phyloP scores from a whole-genome alignment of 2,888 invertebrate species.

The Willowsia nigromaculata region DNA sequence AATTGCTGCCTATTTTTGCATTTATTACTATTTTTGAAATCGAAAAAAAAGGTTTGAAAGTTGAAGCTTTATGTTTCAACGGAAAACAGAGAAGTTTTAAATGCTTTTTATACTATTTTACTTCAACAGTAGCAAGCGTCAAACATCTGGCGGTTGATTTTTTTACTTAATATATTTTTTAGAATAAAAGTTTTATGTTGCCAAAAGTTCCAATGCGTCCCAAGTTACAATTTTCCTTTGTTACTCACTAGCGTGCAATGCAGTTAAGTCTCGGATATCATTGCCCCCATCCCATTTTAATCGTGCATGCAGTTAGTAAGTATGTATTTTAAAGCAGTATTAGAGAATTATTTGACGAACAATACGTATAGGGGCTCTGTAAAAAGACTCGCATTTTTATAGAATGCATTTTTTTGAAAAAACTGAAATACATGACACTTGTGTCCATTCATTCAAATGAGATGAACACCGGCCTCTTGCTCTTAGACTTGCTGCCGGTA shows the following conservation, averaged over 20 bases:
- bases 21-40: too few species aligned
- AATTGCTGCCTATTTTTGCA: too few species aligned
- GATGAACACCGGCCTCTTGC: conserved; percentile 38
- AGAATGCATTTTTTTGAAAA: conserved; percentile 46
- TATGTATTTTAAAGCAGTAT: background rate
- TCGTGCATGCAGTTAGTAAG: too few species aligned
- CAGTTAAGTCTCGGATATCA: background rate
- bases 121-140: background rate
- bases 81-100: too few species aligned
- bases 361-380: background rate
- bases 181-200: background rate
- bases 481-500: background rate
- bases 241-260: background rate
- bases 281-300: too few species aligned
- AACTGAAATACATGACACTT: conserved; percentile 57
- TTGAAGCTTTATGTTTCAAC: background rate
- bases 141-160: background rate
- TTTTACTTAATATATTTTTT: background rate
- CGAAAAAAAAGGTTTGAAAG: background rate
- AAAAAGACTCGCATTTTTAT: conserved; percentile 53
- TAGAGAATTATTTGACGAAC: background rate
- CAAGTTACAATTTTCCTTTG: background rate
- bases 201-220: background rate
- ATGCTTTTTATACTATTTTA: background rate
- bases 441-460: conserved; percentile 57